Conservation (phyloP, 1,140 invertebrate genomes). For the Gryllus bimaculatus region DNA sequence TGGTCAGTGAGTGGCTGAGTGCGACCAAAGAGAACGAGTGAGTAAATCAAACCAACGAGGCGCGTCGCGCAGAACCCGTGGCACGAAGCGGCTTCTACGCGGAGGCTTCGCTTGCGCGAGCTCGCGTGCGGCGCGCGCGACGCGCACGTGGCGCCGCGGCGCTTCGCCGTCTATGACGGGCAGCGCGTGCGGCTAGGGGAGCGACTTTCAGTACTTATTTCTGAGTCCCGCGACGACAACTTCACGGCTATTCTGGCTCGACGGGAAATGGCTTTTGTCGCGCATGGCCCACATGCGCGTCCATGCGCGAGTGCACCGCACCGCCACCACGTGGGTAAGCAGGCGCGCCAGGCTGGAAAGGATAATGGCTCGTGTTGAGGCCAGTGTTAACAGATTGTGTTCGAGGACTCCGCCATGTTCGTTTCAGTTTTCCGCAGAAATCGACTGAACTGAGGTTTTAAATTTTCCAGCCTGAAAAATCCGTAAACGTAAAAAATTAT, state of each 20-base stretch:
- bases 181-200: background rate
- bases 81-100: background rate
- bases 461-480: no score
- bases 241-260: background rate
- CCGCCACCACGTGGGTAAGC: background rate
- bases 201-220: background rate
- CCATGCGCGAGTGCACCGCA: background rate
- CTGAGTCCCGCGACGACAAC: background rate
- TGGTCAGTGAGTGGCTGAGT: no score
- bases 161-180: background rate
- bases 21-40: no score
- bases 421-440: no score
- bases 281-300: background rate
- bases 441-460: no score
- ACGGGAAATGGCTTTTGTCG: no score
- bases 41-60: no score
- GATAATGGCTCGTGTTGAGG: no score
- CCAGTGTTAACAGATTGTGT: no score
- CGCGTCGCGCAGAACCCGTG: background rate
- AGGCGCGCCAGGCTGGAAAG: no score
- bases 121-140: background rate
- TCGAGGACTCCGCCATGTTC: no score
- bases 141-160: background rate
- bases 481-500: no score
- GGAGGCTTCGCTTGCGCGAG: background rate